Conservation (phyloP, 2,888 invertebrate genomes). For the Alloplasta piceator region DNA sequence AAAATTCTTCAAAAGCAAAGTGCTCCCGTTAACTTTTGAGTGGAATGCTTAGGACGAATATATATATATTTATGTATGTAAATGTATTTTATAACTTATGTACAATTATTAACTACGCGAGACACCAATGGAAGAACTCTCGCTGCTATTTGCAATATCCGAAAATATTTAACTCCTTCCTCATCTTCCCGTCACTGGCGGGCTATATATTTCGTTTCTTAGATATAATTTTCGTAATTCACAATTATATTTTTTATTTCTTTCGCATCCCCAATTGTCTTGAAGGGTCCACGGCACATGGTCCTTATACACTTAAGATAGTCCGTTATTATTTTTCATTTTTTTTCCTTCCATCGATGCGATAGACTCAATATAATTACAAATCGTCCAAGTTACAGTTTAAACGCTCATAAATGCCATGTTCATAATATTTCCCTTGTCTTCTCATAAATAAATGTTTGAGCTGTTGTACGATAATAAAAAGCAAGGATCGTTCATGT, state of each 20-base stretch:
- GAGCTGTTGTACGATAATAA: constrained; percentile 71
- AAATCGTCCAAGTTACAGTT: constrained; percentile 69
- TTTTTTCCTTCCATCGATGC: constrained; percentile 74
- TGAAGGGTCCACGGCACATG: constrained; percentile 38
- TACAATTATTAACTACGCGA: constrained; percentile 77
- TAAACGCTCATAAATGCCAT: constrained; percentile 80
- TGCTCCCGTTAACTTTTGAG: constrained; percentile 64
- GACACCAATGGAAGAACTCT: constrained; percentile 77
- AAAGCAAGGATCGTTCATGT: constrained; percentile 55
- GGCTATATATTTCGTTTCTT: constrained; percentile 11
- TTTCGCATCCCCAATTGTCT: constrained; percentile 36
- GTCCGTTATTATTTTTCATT: constrained; percentile 18
- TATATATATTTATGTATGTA: constrained; percentile 69
- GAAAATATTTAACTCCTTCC: constrained; percentile 46
- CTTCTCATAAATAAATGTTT: constrained; percentile 77
- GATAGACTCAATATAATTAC: constrained; percentile 67
- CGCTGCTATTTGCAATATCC: constrained; percentile 43
- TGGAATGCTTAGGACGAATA: constrained; percentile 77
- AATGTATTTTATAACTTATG: constrained; percentile 71
- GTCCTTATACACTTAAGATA: constrained; percentile 26
- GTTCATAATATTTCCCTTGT: constrained; percentile 3
- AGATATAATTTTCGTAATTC: neutral
- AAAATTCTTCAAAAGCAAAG: constrained; percentile 69
- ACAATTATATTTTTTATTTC: neutral
- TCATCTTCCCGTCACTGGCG: neutral